phyloP scores from a whole-genome alignment of 2,888 invertebrate genomes.

The Drosophila ezoana region DNA sequence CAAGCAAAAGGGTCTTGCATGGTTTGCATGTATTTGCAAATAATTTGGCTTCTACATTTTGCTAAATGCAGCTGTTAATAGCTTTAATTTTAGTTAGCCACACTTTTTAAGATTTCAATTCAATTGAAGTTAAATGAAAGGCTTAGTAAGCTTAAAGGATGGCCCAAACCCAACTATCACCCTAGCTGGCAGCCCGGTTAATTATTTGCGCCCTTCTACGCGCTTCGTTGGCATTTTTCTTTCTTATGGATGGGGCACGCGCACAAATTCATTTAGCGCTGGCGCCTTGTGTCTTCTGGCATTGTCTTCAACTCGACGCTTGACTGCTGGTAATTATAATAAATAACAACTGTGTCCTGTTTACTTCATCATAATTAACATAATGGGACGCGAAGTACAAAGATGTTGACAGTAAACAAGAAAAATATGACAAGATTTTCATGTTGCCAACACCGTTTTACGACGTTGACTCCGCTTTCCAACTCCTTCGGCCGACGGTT shows the following conservation, averaged over 20 bases:
- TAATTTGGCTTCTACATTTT: conserved; percentile 8
- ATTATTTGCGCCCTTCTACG: conserved; percentile 19
- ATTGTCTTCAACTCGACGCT: conserved; percentile 58
- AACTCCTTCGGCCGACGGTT: conserved; percentile 55
- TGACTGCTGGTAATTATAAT: conserved; percentile 80
- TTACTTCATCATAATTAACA: conserved; percentile 81
- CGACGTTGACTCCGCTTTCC: conserved; percentile 42
- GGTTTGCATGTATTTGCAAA: conserved; percentile 1
- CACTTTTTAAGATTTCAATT: conserved; percentile 10
- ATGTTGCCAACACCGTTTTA: conserved; percentile 69
- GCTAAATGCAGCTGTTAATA: conserved; percentile 22
- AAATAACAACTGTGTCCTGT: conserved; percentile 81
- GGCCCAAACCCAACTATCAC: conserved; percentile 12
- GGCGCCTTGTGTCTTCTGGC: conserved; percentile 53
- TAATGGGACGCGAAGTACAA: conserved; percentile 80
- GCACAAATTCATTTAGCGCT: conserved; percentile 69
- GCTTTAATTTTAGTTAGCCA: conserved; percentile 2
- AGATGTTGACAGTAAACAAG: conserved; percentile 81
- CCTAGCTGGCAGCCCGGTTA: conserved; percentile 25
- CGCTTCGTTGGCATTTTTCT: conserved; percentile 4
- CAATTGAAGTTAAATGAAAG: conserved; percentile 30
- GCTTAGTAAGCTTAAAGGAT: conserved; percentile 16
- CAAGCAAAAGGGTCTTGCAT: conserved; percentile 10
- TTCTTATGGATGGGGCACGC: conserved; percentile 27
- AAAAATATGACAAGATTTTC: conserved; percentile 81